These are phyloP conservation scores for Leptopilina myrica DNA, from an alignment of 2,888 invertebrate genomes.

Conservation along the genomic window DNA sequence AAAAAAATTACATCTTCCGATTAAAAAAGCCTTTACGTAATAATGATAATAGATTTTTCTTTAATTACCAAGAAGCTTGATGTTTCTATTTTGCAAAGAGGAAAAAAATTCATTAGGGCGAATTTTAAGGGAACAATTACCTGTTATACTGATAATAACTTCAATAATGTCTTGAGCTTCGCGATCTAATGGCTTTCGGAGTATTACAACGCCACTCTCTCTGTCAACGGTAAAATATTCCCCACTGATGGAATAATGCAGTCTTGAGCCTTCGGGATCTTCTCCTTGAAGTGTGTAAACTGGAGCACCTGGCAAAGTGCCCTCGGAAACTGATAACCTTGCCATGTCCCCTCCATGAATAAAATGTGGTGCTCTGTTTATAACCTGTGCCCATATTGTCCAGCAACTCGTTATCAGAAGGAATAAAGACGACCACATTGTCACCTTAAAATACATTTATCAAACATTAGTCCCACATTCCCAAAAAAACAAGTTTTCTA, in stretches of 20 bases:
- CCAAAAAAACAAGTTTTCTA: too few species aligned
- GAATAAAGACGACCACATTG: slow-evolving; percentile 66
- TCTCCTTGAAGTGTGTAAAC: slow-evolving; percentile 86
- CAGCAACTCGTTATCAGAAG: slow-evolving; percentile 62
- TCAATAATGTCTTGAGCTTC: slow-evolving; percentile 84
- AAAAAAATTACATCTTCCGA: too few species aligned
- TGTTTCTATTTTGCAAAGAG: too few species aligned
- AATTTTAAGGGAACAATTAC: slow-evolving; percentile 72
- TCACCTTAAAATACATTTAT: slow-evolving; percentile 58
- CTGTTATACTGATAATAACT: slow-evolving; percentile 90
- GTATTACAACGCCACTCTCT: slow-evolving; percentile 85
- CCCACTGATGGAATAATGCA: slow-evolving; percentile 89
- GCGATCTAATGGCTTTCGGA: slow-evolving; percentile 84
- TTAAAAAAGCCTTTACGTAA: too few species aligned
- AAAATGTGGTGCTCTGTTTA: slow-evolving; percentile 87
- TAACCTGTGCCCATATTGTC: slow-evolving; percentile 77
- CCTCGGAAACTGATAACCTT: slow-evolving; percentile 84
- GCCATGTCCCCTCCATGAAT: slow-evolving; percentile 88
- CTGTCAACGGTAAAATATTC: slow-evolving; percentile 89
- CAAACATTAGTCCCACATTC: not conserved
- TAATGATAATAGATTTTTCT: too few species aligned
- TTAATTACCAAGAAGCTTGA: too few species aligned
- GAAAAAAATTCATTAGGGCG: too few species aligned
- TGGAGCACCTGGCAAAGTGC: slow-evolving; percentile 85
- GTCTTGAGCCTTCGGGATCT: slow-evolving; percentile 86